A percentile compares a stretch with the other conserved stretches of the same genome.
Evolutionary conservation across 2,888 invertebrate species (phyloP).

Genomic region (Tachina lurida): DNA sequence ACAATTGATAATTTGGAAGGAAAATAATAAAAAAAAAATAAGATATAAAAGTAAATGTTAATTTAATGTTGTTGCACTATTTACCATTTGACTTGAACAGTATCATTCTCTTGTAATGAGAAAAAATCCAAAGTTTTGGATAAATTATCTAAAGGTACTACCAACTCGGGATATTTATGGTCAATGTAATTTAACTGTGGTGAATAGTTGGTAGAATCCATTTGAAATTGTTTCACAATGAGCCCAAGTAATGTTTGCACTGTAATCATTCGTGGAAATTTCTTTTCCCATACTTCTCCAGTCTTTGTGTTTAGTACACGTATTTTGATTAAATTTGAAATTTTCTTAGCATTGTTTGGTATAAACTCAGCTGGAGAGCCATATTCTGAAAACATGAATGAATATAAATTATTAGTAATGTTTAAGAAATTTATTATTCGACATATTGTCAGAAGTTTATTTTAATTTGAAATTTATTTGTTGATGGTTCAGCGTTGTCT

Average conservation of each 20-base stretch:
- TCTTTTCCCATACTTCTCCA: slow-evolving; percentile 85
- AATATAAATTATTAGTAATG: background rate
- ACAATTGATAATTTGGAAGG: slow-evolving; percentile 36
- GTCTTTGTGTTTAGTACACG: slow-evolving; percentile 84
- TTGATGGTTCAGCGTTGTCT: too few relatives aligned
- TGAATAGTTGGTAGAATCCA: slow-evolving; percentile 76
- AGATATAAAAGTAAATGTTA: slow-evolving; percentile 5
- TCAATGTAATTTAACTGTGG: slow-evolving; percentile 84
- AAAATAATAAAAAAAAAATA: slow-evolving; percentile 22
- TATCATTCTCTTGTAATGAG: slow-evolving; percentile 92
- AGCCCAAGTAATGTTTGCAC: slow-evolving; percentile 93
- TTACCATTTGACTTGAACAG: slow-evolving; percentile 87
- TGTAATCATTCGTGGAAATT: slow-evolving; percentile 89
- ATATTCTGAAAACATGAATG: slow-evolving; percentile 86
- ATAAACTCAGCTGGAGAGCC: slow-evolving; percentile 92
- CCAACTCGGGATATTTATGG: slow-evolving; percentile 85
- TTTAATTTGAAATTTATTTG: too few relatives aligned
- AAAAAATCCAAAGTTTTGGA: slow-evolving; percentile 92
- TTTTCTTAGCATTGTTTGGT: slow-evolving; percentile 85
- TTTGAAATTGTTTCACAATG: slow-evolving; percentile 89
- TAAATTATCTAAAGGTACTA: slow-evolving; percentile 91
- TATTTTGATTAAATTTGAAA: slow-evolving; percentile 87
- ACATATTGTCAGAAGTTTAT: too few relatives aligned
- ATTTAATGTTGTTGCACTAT: slow-evolving; percentile 1
- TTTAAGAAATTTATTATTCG: too few relatives aligned